These are phyloP conservation scores for Drosophila aldrichi DNA, from an alignment of 2,888 invertebrate species.

Conservation along the genomic window DNA sequence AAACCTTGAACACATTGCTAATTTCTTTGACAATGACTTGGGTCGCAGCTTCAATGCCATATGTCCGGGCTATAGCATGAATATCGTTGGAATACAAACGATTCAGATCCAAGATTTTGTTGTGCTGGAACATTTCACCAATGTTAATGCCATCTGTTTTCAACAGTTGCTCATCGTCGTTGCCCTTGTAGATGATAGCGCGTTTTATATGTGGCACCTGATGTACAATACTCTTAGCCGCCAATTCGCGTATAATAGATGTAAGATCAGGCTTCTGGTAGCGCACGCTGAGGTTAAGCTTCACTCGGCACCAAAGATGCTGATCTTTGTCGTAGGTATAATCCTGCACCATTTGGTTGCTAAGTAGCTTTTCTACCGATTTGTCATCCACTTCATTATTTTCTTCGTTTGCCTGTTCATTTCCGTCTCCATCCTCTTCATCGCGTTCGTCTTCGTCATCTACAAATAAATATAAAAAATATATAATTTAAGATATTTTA, in stretches of 20 bases:
- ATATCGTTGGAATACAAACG: slow-evolving; percentile 97
- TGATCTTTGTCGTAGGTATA: slow-evolving; percentile 92
- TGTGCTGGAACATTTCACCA: slow-evolving; percentile 94
- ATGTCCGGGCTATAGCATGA: slow-evolving; percentile 94
- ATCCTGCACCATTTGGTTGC: slow-evolving; percentile 84
- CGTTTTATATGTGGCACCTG: slow-evolving; percentile 92
- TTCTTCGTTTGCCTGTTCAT: slow-evolving; percentile 82
- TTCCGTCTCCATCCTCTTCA: slow-evolving; percentile 55
- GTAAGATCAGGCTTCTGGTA: slow-evolving; percentile 91
- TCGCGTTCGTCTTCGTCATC: slow-evolving; percentile 66
- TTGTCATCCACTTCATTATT: slow-evolving; percentile 64
- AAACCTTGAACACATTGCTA: slow-evolving; percentile 97
- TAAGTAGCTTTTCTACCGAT: slow-evolving; percentile 76
- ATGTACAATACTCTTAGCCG: slow-evolving; percentile 90
- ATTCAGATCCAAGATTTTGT: slow-evolving; percentile 91
- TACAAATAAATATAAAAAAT: background rate
- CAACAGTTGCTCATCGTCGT: slow-evolving; percentile 89
- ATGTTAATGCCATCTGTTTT: slow-evolving; percentile 99
- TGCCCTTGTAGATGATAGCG: slow-evolving; percentile 92
- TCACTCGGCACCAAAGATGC: slow-evolving; percentile 94
- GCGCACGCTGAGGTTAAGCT: slow-evolving; percentile 88
- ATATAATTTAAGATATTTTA: background rate
- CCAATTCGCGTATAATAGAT: slow-evolving; percentile 90
- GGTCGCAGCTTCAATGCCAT: slow-evolving; percentile 98
- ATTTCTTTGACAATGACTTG: slow-evolving; percentile 97